These are phyloP conservation scores for Percopsis omiscomaycus DNA, from an alignment of 2,797 vertebrate genomes.

Conservation along the genomic window DNA sequence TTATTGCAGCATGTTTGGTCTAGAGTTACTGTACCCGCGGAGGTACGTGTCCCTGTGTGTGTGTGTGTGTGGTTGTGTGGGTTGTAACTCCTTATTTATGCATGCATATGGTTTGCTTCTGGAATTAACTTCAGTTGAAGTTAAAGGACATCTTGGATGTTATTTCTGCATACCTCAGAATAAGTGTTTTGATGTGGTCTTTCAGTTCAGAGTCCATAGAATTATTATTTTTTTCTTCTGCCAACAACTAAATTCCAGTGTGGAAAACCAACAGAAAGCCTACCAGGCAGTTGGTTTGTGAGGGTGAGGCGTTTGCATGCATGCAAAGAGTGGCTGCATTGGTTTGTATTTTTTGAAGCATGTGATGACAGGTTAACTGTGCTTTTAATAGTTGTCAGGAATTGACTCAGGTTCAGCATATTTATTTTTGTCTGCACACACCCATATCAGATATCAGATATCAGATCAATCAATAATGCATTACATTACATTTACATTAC, in stretches of 20 bases:
- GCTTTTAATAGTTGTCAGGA: not conserved
- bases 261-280: not conserved
- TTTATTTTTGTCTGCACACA: constrained; percentile 8
- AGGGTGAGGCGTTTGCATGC: too few relatives aligned
- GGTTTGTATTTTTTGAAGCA: not conserved
- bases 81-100: constrained; percentile 15
- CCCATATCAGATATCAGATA: too few relatives aligned
- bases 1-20: constrained; percentile 77
- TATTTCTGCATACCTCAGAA: too few relatives aligned
- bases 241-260: too few relatives aligned
- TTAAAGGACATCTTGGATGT: too few relatives aligned
- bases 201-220: too few relatives aligned
- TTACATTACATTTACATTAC: too few relatives aligned
- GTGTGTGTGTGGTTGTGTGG: constrained; percentile 24
- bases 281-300: not conserved
- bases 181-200: too few relatives aligned
- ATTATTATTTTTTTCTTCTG: not conserved
- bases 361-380: not conserved
- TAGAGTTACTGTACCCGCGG: constrained; percentile 78
- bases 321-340: not conserved
- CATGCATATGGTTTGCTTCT: constrained; percentile 21
- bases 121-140: constrained; percentile 7
- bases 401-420: constrained; percentile 1
- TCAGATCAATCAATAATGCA: too few relatives aligned
- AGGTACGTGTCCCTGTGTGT: constrained; percentile 70